Base-by-base conservation (phyloP, 2,113 vertebrate genomes). In the Elaphurus davidianus region DNA sequence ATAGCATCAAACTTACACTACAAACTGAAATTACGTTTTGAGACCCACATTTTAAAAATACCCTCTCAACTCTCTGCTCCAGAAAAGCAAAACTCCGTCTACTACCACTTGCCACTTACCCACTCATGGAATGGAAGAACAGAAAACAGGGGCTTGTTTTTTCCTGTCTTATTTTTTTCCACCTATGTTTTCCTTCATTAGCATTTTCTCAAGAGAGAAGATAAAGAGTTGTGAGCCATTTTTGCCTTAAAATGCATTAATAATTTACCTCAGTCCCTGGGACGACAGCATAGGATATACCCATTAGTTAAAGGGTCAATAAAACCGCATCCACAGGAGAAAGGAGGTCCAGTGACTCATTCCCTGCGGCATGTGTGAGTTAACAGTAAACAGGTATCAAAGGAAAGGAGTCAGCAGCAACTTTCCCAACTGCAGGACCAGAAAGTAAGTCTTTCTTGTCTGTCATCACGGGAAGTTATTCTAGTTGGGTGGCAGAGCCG, bases 241-340 rank as follows among this genome's bases (percentile, higher is more conserved):
- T 90, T 93, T 97, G 97, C 47, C 33, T 96, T 17, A 96, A 52
- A 96, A 96, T 92, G 60, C 62, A 92, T 97, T 92, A 98, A 98
- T 98, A 97, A 98, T 98, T 98, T 96, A 97, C 45, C 28, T 13
- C 40, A 60, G 47, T 30, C 71, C 87, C 55, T 90, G 95, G 95
- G 30, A 90, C 47, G 50, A 7, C 14, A 87, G 76, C 25, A 11
- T 82, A 93, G 85, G 71, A 97, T 96, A 30, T 28, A 95, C 82
- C 55, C 43, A 14, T 97, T 95, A 76, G 91, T 59, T 90, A 95
- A 89, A 97, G 54, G 91, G 89, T 90, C 97, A 96, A 64, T 97
- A 78, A 78, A 91, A 96, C 60, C 82, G 43, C 60, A 27, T 21
- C 36, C 12, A 6, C 17, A 13, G 92, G 45, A 67, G 43, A 33